Base-by-base conservation (phyloP, 2,888 invertebrate species). In the Orthosia incerta region DNA sequence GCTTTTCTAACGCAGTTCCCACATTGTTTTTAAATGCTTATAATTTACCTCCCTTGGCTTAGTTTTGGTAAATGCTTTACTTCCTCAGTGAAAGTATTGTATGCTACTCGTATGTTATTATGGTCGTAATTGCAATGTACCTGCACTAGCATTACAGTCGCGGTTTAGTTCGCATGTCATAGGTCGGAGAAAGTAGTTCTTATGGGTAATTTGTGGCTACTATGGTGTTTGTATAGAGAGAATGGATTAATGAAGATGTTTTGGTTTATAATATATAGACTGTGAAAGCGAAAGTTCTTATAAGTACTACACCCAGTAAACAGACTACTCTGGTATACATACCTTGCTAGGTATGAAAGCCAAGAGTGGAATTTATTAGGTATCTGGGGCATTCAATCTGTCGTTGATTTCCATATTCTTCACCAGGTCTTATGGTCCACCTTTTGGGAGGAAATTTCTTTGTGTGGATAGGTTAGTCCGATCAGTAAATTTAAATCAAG, bases 161-260 rank as follows among this genome's bases (percentile, higher is more conserved):
- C 3, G 63, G 67, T n/a, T 68, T 53, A 64, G 69, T 80, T 84
- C 80, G 23, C 82, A 73, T 66, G 80, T 80, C 84, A 50, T 60
- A 48, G 80, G 71, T 84, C 69, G 59, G 80, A 18, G 84, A 82
- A 82, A 82, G 82, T 82, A 23, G n/a, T 45, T 60, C 57, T 71
- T 69, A 82, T 83, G 74, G 66, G n/a, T 63, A 46, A 50, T 45
- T n/a, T 50, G 57, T 72, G 12, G 39, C 12, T 18, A 12, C 13
- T 16, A 9, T 23, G 15, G 57, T 62, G 56, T 63, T 76, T 71
- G 46, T 48, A 3, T 50, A 20, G 12, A 13, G 23, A 39, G 15
- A 48, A 62, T 74, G 7, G 26, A 26, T 26, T 1, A 26, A 26
- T 26, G 26, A 12, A 31, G 5, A 11, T 64, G 69, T 70, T 55